These are phyloP conservation scores for Drosophila littoralis DNA, from an alignment of 1,140 invertebrate species.

Conservation along the genomic window DNA sequence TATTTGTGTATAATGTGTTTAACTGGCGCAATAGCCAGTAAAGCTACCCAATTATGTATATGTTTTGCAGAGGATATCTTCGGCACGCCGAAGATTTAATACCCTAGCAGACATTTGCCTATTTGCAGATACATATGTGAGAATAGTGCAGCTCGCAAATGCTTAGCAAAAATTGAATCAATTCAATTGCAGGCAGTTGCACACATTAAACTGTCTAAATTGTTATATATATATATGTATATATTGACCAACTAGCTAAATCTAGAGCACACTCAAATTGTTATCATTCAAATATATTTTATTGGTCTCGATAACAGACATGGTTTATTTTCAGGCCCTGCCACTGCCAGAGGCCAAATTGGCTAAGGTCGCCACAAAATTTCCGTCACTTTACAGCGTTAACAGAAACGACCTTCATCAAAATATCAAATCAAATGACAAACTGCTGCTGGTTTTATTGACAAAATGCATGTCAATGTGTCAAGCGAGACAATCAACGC, in stretches of 20 bases:
- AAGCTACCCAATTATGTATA: no score
- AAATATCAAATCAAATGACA: conserved; percentile 64
- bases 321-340: neutral
- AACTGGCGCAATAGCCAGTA: no score
- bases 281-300: conserved; percentile 1
- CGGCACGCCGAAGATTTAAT: no score
- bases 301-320: neutral
- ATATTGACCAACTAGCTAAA: neutral
- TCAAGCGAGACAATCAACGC: conserved; percentile 55
- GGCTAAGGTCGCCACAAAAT: conserved; percentile 41
- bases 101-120: no score
- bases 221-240: neutral
- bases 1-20: no score
- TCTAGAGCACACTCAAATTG: conserved; percentile 12
- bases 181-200: no score
- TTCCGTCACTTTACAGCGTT: conserved; percentile 51
- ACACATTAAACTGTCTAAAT: neutral
- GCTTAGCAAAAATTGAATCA: no score
- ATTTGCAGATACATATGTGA: no score
- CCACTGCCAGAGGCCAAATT: neutral
- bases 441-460: conserved; percentile 57
- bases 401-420: conserved; percentile 75
- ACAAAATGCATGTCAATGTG: conserved; percentile 77
- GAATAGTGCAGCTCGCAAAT: no score
- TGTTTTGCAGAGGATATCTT: no score